These are phyloP conservation scores for Ips nitidus DNA, from an alignment of 1,140 invertebrate genomes.

Conservation along the genomic window DNA sequence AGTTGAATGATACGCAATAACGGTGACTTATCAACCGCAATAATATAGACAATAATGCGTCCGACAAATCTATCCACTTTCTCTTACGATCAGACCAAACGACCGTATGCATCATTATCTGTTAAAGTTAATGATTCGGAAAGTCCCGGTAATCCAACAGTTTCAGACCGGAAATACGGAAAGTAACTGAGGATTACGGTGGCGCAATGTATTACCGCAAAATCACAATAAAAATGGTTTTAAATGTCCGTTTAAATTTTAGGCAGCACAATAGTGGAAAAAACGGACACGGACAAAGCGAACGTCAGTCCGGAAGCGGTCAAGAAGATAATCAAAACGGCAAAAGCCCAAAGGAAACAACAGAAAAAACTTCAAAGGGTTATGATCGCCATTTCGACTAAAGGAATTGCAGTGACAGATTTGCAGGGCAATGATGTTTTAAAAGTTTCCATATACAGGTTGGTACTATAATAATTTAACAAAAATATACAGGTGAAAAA, in stretches of 20 bases:
- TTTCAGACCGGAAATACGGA: no score
- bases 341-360: slow-evolving; percentile 67
- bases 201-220: neutral
- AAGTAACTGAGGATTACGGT: no score
- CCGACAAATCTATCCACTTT: neutral
- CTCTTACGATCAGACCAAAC: neutral
- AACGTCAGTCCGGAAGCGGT: slow-evolving; percentile 68
- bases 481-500: neutral
- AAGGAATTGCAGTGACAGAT: slow-evolving; percentile 74
- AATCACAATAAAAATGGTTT: neutral
- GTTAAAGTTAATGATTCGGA: slow-evolving; percentile 2
- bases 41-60: neutral
- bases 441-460: slow-evolving; percentile 82
- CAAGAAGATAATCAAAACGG: slow-evolving; percentile 69
- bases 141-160: neutral
- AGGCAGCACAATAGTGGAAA: slow-evolving; percentile 69
- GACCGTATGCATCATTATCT: neutral
- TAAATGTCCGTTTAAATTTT: neutral
- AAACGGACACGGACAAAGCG: slow-evolving; percentile 55
- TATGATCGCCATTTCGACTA: slow-evolving; percentile 68
- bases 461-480: slow-evolving; percentile 45
- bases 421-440: slow-evolving; percentile 68
- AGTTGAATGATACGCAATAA: neutral
- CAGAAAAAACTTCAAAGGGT: slow-evolving; percentile 74
- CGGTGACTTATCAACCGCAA: slow-evolving; percentile 2